phyloP scores from a whole-genome alignment of 2,888 invertebrate species.

The Sminthurinus aureus region DNA sequence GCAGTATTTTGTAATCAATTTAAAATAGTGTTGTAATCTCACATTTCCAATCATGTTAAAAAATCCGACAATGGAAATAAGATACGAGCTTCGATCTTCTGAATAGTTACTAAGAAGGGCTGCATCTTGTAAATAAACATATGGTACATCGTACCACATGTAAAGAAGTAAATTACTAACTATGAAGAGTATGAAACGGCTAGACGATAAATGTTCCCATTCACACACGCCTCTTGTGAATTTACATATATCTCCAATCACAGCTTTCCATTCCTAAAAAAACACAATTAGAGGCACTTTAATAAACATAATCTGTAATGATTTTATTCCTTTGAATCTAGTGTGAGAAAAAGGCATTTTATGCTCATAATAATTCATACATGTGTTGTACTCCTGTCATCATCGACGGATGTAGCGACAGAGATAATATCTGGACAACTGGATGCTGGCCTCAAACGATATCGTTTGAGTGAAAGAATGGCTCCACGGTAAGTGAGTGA shows the following conservation, averaged over 20 bases:
- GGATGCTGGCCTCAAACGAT: conserved; percentile 74
- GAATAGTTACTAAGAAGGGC: conserved; percentile 75
- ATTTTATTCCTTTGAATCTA: too few relatives aligned
- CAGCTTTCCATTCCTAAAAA: conserved; percentile 74
- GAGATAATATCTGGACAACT: conserved; percentile 83
- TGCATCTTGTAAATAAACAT: conserved; percentile 90
- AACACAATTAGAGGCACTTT: not conserved
- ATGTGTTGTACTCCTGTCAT: conserved; percentile 48
- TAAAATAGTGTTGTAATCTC: conserved; percentile 61
- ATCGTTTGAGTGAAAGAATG: conserved; percentile 78
- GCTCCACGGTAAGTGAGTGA: conserved; percentile 85
- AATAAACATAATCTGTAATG: too few relatives aligned
- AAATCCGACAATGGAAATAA: conserved; percentile 86
- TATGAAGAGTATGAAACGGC: conserved; percentile 81
- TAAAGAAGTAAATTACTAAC: conserved; percentile 88
- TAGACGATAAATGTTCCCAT: conserved; percentile 79
- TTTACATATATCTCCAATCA: conserved; percentile 75
- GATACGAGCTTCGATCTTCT: conserved; percentile 77
- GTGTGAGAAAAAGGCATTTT: too few relatives aligned
- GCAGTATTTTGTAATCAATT: too few relatives aligned
- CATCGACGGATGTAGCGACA: conserved; percentile 54
- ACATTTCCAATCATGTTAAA: conserved; percentile 92
- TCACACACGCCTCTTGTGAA: conserved; percentile 64
- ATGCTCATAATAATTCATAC: too few relatives aligned
- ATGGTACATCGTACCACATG: conserved; percentile 94